Percentiles rank a stretch among this genome's conserved stretches.
Evolutionary conservation across 2,113 vertebrate genomes (phyloP).

Genomic region (Lathamus discolor): DNA sequence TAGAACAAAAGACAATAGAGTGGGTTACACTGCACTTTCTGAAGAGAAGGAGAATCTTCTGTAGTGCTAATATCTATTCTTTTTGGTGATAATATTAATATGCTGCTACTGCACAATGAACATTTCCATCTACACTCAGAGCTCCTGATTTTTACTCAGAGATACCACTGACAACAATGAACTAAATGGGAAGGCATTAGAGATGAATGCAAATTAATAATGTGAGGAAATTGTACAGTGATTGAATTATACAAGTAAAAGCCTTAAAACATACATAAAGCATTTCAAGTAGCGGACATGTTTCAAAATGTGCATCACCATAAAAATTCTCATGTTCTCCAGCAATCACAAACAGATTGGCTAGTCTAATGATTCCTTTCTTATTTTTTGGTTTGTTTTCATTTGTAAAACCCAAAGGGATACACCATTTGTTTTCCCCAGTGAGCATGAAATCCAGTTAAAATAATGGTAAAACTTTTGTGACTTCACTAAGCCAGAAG

Average conservation of each 20-base stretch:
- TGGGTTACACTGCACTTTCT: not conserved
- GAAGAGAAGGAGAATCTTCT: not conserved
- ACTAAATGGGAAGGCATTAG: not conserved
- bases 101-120: not conserved
- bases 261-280: not conserved
- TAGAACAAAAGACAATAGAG: not conserved
- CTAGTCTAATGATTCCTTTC: not conserved
- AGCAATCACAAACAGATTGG: not conserved
- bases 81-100: not conserved
- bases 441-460: not conserved
- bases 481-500: not conserved
- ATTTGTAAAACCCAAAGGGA: not conserved
- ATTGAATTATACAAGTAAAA: not conserved
- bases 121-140: not conserved
- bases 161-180: not conserved
- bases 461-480: not conserved
- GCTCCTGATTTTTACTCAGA: not conserved
- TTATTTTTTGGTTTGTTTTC: not conserved
- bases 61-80: not conserved
- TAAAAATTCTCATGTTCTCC: not conserved
- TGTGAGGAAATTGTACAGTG: not conserved
- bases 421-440: not conserved
- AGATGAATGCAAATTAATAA: not conserved
- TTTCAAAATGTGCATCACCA: not conserved
- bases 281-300: not conserved